Conservation (phyloP, 2,113 vertebrate species). For the Ctenomys sociabilis region DNA sequence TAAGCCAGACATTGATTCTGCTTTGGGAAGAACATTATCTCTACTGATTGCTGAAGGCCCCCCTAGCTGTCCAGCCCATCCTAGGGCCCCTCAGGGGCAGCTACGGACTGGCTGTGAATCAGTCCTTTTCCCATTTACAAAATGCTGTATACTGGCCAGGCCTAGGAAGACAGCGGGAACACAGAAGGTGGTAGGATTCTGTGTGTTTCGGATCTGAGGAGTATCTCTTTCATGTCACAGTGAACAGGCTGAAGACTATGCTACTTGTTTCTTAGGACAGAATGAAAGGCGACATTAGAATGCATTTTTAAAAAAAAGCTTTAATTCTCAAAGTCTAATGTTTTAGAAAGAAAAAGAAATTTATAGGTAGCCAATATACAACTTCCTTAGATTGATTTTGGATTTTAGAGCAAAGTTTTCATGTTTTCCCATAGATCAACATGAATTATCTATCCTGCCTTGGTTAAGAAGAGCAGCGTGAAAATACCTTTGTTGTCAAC, state of each 20-base stretch:
- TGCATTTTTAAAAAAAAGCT: not conserved
- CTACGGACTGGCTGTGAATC: not conserved
- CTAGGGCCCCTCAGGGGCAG: not conserved
- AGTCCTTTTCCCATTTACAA: not conserved
- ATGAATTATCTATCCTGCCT: not conserved
- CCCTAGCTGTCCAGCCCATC: not conserved
- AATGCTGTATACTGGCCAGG: not conserved
- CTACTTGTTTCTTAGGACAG: not conserved
- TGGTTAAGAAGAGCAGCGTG: not conserved
- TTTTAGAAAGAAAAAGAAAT: not conserved
- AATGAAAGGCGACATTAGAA: not conserved
- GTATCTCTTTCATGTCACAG: not conserved
- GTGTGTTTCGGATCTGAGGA: not conserved
- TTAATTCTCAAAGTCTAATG: not conserved
- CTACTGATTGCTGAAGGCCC: not conserved
- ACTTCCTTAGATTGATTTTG: not conserved
- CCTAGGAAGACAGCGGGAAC: not conserved
- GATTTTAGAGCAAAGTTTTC: slow-evolving; percentile 10
- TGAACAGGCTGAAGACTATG: not conserved
- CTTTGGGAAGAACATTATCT: not conserved
- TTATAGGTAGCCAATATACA: not conserved
- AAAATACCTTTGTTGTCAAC: not conserved
- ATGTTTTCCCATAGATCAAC: not conserved
- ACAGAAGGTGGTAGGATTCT: not conserved
- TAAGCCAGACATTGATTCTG: not conserved